Conservation (phyloP, 2,888 invertebrate species). For the Sphaerophoria rueppellii region DNA sequence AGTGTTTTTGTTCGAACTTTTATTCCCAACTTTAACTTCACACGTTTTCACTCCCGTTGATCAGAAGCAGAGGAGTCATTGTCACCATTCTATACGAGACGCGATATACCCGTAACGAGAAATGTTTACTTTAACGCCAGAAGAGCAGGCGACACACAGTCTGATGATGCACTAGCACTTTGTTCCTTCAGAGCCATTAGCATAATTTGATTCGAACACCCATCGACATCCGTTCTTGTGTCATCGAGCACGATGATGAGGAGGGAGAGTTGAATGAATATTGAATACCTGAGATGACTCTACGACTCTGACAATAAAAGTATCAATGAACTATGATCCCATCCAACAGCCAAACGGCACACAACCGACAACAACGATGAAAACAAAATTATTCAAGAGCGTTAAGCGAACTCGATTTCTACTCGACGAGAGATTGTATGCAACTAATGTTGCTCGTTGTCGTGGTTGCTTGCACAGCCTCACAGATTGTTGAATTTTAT, state of each 20-base stretch:
- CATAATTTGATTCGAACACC: conserved; percentile 67
- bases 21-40: conserved; percentile 36
- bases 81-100: conserved; percentile 5
- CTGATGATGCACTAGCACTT: conserved; percentile 43
- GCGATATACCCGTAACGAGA: conserved; percentile 40
- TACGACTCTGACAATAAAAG: conserved; percentile 17
- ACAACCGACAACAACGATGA: background rate
- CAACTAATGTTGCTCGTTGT: conserved; percentile 73
- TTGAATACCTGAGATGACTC: background rate
- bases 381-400: background rate
- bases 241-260: conserved; percentile 7
- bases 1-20: background rate
- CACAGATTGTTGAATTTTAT: conserved; percentile 49
- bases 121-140: conserved; percentile 42
- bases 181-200: conserved; percentile 56
- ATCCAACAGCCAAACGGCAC: conserved; percentile 8
- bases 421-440: conserved; percentile 75
- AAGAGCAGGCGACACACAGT: conserved; percentile 58
- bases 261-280: background rate
- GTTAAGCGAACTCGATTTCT: conserved; percentile 61
- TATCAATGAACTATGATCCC: conserved; percentile 2
- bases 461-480: conserved; percentile 64
- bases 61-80: conserved; percentile 7
- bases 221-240: conserved; percentile 55
- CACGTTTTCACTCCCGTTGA: conserved; percentile 40